Evolutionary conservation across 2,888 invertebrate species (phyloP), one percentile per base, ranked within the genome.

Genomic region (Boloria euphrosyne): DNA sequence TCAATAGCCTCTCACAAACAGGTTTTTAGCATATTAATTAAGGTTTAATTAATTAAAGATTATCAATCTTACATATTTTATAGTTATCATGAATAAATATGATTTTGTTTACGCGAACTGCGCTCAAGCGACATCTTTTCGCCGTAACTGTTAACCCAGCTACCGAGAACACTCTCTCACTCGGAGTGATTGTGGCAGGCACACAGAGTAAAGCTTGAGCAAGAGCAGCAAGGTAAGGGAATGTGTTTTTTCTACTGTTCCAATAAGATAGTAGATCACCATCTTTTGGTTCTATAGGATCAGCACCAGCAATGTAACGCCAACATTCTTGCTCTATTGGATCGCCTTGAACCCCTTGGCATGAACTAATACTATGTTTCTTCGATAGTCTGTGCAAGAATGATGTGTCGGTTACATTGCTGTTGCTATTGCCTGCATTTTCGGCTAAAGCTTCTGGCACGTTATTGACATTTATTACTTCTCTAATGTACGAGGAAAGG

Each of bases 111-210:
- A 53, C 53, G 14, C 53, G 53, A 53, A 22, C 22, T 22, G 22
- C 22, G 22, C 22, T 22, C 54, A 13, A 54, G 4, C 67, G 58
- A 13, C 59, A 67, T 43, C 70, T 43, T 55, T 73, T 73, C 4
- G 65, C 71, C 14, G 70, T 60, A 14, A 68, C 10, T 22, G 43
- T 31, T 13, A 68, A 44, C 10, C 71, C 73, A 38, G 62, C 71
- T 46, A 67, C 63, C 2, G 72, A 68, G 53, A 72, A 71, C 1
- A 69, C 65, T 46, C 71, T 64, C 47, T 74, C 68, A 54, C 72
- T 70, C 14, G 73, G 69, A 2, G 62, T 72, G 18, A 66, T 72
- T 10, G 71, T 73, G 14, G 71, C 71, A 38, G 73, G 73, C 46
- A 59, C 27, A 14, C 44, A 10, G 10, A 44, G 44, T 44, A 22